Conservation (phyloP, 23 tunicate genomes). For the Oikopleura dioica region DNA sequence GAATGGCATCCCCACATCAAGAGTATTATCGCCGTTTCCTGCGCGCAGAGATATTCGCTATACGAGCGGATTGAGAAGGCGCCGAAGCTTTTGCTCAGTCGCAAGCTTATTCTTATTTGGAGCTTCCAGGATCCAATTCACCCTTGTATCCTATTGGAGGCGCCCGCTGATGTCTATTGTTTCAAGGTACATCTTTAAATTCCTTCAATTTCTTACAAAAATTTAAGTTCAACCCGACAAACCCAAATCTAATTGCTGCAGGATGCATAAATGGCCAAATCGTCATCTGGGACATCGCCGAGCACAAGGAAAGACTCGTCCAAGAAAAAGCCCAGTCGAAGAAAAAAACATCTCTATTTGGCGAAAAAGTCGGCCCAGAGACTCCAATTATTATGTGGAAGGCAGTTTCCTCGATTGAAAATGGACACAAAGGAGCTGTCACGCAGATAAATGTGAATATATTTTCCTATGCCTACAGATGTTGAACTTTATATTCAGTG, state of each 20-base stretch:
- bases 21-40: conserved; percentile 71
- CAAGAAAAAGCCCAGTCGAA: neutral
- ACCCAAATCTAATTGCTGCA: conserved; percentile 84
- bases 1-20: conserved; percentile 94
- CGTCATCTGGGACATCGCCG: conserved; percentile 74
- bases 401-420: conserved; percentile 87
- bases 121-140: conserved; percentile 94
- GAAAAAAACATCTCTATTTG: conserved; percentile 45
- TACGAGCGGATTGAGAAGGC: conserved; percentile 70
- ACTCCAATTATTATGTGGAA: conserved; percentile 57
- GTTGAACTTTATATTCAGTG: too few species aligned
- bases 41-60: conserved; percentile 35
- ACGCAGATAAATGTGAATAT: too few species aligned
- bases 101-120: conserved; percentile 73
- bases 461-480: too few species aligned
- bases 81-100: conserved; percentile 27
- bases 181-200: too few species aligned
- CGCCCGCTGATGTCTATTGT: conserved; percentile 63
- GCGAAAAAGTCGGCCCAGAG: conserved; percentile 62
- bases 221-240: conserved; percentile 35
- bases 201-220: too few species aligned
- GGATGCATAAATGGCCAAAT: conserved; percentile 96
- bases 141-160: conserved; percentile 70
- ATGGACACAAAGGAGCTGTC: conserved; percentile 51
- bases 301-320: conserved; percentile 26